Percentiles rank a stretch among this genome's conserved stretches.
Evolutionary conservation across 2,888 invertebrate genomes (phyloP).

Genomic region (Sarcophaga rosellei): DNA sequence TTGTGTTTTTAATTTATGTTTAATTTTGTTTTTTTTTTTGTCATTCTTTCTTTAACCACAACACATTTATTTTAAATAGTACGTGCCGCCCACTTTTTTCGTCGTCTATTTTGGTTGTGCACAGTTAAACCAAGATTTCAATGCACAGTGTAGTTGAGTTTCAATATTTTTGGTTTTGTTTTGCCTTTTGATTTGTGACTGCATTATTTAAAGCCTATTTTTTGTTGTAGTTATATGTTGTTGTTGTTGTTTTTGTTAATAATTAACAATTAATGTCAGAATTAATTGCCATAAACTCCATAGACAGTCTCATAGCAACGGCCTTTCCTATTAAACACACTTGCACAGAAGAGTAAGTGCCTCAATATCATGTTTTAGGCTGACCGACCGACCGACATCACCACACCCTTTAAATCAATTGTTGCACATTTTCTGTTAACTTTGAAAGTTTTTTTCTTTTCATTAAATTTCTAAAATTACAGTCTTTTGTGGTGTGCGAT

Average conservation of each 20-base stretch:
- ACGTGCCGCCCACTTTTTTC: too few species aligned
- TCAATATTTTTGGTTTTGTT: neutral
- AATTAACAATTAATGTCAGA: conserved; percentile 32
- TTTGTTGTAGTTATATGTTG: neutral
- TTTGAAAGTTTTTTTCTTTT: conserved; percentile 30
- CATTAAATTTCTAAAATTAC: neutral
- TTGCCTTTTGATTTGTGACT: neutral
- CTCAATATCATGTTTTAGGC: neutral
- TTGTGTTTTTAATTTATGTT: too few species aligned
- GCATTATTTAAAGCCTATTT: neutral
- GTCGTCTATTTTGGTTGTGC: too few species aligned
- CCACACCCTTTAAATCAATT: conserved; percentile 44
- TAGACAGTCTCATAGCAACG: neutral
- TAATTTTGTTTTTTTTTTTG: too few species aligned
- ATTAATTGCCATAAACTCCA: conserved; percentile 32
- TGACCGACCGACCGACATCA: neutral
- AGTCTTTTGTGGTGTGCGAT: neutral
- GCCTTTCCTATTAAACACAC: neutral
- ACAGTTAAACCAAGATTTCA: too few species aligned
- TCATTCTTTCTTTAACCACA: too few species aligned
- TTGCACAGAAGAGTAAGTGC: neutral
- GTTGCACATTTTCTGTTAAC: neutral
- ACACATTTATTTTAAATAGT: too few species aligned
- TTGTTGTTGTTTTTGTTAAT: neutral
- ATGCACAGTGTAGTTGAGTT: too few species aligned